A percentile compares a stretch with the other conserved stretches of the same genome.
These are phyloP conservation scores for Hemitrygon akajei DNA, from an alignment of 2,797 vertebrate genomes.

Conservation along the genomic window DNA sequence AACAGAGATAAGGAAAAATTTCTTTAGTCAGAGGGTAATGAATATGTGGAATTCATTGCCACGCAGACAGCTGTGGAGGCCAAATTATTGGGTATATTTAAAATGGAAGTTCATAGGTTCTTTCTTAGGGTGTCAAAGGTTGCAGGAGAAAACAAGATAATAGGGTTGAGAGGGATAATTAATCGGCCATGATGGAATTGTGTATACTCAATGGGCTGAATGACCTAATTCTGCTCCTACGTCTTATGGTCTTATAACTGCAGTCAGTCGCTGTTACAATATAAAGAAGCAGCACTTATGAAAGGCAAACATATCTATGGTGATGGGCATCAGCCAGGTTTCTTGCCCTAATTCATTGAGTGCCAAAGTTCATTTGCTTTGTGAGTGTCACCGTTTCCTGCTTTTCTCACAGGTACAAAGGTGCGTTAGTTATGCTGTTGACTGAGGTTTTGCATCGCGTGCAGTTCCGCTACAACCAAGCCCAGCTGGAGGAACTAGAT, in stretches of 20 bases:
- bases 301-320: not conserved
- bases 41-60: too few species aligned
- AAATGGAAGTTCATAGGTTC: too few species aligned
- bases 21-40: too few species aligned
- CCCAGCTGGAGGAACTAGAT: slow-evolving; percentile 90
- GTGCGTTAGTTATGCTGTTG: slow-evolving; percentile 82
- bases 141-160: too few species aligned
- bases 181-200: too few species aligned
- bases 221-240: too few species aligned
- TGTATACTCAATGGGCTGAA: too few species aligned
- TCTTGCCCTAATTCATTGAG: not conserved
- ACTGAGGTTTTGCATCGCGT: slow-evolving; percentile 90
- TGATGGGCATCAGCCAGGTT: not conserved
- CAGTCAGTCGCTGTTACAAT: not conserved
- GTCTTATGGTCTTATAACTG: not conserved
- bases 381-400: not conserved
- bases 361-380: not conserved
- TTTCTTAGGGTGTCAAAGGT: too few species aligned
- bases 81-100: too few species aligned
- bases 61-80: too few species aligned
- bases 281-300: not conserved
- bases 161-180: too few species aligned
- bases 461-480: slow-evolving; percentile 94
- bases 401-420: slow-evolving; percentile 75
- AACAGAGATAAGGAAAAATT: too few species aligned